Percentiles rank a stretch among this genome's conserved stretches.
Evolutionary conservation across 1,140 invertebrate species (phyloP).

Genomic region (Drosophila pallidifrons): DNA sequence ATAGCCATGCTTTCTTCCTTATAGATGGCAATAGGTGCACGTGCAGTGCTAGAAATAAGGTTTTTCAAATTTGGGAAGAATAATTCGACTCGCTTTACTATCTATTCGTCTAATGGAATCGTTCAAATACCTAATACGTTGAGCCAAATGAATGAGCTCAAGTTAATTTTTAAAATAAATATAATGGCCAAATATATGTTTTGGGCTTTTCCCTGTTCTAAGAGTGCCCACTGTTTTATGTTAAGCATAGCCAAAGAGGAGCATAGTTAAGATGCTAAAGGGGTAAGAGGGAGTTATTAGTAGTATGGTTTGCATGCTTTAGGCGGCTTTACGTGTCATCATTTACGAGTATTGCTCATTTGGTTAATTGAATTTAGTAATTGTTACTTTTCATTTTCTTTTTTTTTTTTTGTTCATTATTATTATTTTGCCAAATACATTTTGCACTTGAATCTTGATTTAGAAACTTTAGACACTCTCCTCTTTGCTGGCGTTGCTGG

Average conservation of each 20-base stretch:
- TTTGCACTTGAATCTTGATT: conserved; percentile 53
- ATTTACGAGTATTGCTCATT: conserved; percentile 36
- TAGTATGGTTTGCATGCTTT: conserved; percentile 60
- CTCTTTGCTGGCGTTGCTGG: conserved; percentile 84
- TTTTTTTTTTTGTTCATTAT: conserved; percentile 7
- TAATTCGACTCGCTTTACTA: neutral
- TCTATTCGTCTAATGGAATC: neutral
- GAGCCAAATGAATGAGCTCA: conserved; percentile 1
- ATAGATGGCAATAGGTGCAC: conserved; percentile 13
- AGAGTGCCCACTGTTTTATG: neutral
- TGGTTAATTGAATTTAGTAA: conserved; percentile 26
- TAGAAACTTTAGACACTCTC: conserved; percentile 73
- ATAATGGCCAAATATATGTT: neutral
- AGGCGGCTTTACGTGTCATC: conserved; percentile 62
- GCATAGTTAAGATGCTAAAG: conserved; percentile 13
- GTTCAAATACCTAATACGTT: neutral
- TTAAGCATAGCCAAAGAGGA: conserved; percentile 32
- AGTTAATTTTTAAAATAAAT: neutral
- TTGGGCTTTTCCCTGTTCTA: neutral
- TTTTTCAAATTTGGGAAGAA: neutral
- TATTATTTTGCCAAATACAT: conserved; percentile 51
- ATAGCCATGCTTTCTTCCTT: neutral
- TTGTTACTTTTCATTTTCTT: conserved; percentile 1
- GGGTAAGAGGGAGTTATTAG: neutral
- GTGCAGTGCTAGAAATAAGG: conserved; percentile 7